phyloP scores from a whole-genome alignment of 2,797 vertebrate species.

The Gobionotothen gibberifrons region DNA sequence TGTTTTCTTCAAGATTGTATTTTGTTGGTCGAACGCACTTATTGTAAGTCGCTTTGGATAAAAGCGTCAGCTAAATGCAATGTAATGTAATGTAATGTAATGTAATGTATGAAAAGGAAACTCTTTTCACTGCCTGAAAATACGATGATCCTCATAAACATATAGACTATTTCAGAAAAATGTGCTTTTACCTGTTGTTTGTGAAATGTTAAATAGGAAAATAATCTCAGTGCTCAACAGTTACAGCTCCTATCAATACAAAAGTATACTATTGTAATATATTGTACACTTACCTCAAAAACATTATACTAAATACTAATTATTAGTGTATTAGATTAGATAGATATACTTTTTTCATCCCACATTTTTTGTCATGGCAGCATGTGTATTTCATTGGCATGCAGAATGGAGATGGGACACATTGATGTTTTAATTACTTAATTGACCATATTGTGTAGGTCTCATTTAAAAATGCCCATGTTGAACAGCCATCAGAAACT shows the following conservation, averaged over 20 bases:
- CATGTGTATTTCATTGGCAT: background rate
- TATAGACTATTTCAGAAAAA: background rate
- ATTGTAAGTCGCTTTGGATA: too few species aligned
- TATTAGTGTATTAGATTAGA: background rate
- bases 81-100: too few species aligned
- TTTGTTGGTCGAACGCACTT: too few species aligned
- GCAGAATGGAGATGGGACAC: background rate
- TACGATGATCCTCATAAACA: background rate
- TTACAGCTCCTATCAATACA: background rate
- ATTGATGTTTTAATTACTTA: background rate
- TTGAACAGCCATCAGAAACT: background rate
- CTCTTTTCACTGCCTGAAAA: background rate
- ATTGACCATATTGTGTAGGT: slow-evolving; percentile 8
- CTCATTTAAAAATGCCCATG: slow-evolving; percentile 13
- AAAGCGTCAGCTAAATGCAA: too few species aligned
- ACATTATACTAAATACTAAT: slow-evolving; percentile 12
- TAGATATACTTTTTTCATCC: too few species aligned
- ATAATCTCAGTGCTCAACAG: background rate
- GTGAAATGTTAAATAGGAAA: background rate
- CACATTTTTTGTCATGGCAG: too few species aligned
- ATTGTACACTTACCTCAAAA: background rate
- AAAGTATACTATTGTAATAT: background rate
- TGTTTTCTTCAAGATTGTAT: too few species aligned
- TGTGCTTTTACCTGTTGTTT: background rate
- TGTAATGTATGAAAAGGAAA: background rate